These are phyloP conservation scores for Deroplatys truncata DNA, from an alignment of 2,888 invertebrate species.

Conservation along the genomic window DNA sequence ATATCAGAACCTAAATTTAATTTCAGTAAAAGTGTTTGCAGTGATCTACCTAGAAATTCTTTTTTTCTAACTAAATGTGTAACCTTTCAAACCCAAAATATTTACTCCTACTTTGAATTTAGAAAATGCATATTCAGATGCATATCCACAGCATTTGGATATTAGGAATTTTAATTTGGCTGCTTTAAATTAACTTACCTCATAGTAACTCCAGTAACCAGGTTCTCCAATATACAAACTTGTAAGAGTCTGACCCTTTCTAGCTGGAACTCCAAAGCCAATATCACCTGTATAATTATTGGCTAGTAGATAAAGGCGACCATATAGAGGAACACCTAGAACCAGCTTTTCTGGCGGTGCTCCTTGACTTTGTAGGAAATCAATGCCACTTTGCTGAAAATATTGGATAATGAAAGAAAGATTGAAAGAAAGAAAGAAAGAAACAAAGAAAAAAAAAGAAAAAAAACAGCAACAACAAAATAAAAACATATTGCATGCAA, in stretches of 20 bases:
- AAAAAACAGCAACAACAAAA: too few species aligned
- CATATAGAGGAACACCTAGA: conserved; percentile 79
- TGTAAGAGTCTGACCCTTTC: conserved; percentile 60
- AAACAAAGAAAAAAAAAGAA: too few species aligned
- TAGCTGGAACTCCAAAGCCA: conserved; percentile 51
- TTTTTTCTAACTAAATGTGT: too few species aligned
- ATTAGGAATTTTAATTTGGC: not conserved
- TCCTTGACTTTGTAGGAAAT: conserved; percentile 68
- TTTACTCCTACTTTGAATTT: too few species aligned
- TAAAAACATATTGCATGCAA: too few species aligned
- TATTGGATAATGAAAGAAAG: not conserved
- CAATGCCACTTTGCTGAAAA: conserved; percentile 50
- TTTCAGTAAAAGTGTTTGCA: too few species aligned
- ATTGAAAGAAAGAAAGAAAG: too few species aligned
- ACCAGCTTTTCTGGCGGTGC: conserved; percentile 74
- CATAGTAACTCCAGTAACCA: conserved; percentile 86
- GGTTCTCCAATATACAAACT: conserved; percentile 74
- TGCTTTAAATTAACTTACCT: conserved; percentile 49
- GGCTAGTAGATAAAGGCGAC: conserved; percentile 65
- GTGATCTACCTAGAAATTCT: too few species aligned
- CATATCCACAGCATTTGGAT: too few species aligned
- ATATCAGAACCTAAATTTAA: too few species aligned
- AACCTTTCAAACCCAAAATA: too few species aligned
- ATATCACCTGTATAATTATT: conserved; percentile 38
- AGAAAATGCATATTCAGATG: too few species aligned